phyloP scores from a whole-genome alignment of 1,140 invertebrate species.

The Ips typographus region DNA sequence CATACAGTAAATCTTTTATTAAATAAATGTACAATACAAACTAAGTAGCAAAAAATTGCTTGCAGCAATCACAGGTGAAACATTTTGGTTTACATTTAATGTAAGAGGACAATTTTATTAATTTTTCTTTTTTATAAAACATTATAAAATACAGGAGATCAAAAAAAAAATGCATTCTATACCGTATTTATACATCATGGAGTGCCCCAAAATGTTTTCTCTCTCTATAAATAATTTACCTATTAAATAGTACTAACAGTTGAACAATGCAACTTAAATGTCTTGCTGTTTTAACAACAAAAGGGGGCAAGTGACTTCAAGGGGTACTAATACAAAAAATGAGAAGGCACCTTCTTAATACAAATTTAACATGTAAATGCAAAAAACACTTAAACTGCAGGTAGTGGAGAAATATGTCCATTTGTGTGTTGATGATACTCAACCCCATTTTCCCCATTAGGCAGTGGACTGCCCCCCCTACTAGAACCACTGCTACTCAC shows the following conservation, averaged over 20 bases:
- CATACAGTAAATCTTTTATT: constrained; percentile 19
- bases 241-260: too few species aligned
- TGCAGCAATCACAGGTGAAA: constrained; percentile 2
- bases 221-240: too few species aligned
- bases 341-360: too few species aligned
- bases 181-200: constrained; percentile 6
- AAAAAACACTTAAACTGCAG: constrained; percentile 35
- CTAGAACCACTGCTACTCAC: constrained; percentile 38
- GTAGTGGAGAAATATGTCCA: constrained; percentile 33
- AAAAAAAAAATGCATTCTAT: not conserved
- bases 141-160: constrained; percentile 9
- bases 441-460: not conserved
- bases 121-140: constrained; percentile 5
- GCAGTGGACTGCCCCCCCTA: constrained; percentile 31
- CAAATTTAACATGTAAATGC: not conserved
- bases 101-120: not conserved
- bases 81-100: constrained; percentile 2
- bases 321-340: too few species aligned
- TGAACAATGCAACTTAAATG: too few species aligned
- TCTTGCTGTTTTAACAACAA: too few species aligned
- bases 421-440: constrained; percentile 42
- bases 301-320: too few species aligned
- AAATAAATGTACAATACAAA: constrained; percentile 28
- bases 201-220: constrained; percentile 3
- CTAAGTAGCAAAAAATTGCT: not conserved